Evolutionary conservation across 2,888 invertebrate species (phyloP).

Genomic region (Dichetophora obliterata): DNA sequence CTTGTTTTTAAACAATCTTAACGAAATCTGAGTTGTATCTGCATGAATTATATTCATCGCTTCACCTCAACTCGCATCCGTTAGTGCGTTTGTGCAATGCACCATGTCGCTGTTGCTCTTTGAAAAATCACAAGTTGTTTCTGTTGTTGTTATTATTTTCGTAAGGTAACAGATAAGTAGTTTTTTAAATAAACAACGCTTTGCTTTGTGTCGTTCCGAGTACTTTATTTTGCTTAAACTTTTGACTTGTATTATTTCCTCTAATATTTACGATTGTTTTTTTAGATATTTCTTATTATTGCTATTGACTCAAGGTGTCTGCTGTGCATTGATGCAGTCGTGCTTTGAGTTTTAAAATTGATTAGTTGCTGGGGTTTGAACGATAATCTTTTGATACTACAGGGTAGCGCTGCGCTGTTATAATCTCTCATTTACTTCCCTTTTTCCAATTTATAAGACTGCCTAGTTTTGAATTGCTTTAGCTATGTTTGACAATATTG

Average conservation of each 20-base stretch:
- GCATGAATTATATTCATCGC: constrained; percentile 37
- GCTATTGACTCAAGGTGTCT: neutral
- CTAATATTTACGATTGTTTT: too few relatives aligned
- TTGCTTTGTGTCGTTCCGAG: constrained; percentile 4
- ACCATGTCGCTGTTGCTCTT: constrained; percentile 25
- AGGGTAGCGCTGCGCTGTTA: too few relatives aligned
- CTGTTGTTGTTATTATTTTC: constrained; percentile 5
- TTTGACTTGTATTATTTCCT: neutral
- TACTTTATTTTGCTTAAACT: neutral
- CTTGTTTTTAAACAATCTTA: constrained; percentile 16
- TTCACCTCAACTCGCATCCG: constrained; percentile 29
- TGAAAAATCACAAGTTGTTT: constrained; percentile 3
- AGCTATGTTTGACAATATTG: too few relatives aligned
- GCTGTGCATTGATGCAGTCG: neutral
- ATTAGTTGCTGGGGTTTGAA: neutral
- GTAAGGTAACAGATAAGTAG: constrained; percentile 35
- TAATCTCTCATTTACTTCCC: too few relatives aligned
- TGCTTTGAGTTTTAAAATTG: neutral
- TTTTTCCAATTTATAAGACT: too few relatives aligned
- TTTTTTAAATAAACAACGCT: constrained; percentile 44
- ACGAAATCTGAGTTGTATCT: constrained; percentile 33
- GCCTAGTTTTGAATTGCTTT: too few relatives aligned
- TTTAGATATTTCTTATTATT: too few relatives aligned
- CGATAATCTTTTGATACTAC: too few relatives aligned
- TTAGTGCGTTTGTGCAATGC: constrained; percentile 31